phyloP scores from a whole-genome alignment of 2,888 invertebrate species.

The Ethmia dodecea region DNA sequence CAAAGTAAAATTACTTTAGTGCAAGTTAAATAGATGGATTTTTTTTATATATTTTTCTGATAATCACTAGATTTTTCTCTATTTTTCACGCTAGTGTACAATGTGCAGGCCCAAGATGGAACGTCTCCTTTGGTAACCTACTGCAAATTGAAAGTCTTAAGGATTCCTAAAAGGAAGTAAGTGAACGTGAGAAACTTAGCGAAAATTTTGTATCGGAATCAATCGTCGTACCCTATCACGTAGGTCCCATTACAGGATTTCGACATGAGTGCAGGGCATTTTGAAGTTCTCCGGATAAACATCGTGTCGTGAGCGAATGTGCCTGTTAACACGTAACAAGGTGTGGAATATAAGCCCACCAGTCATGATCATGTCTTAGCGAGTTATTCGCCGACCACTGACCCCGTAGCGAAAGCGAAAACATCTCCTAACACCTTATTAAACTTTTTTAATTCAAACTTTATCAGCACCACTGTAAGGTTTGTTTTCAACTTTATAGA shows the following conservation, averaged over 20 bases:
- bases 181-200: slow-evolving; percentile 16
- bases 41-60: no score
- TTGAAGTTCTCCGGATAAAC: slow-evolving; percentile 69
- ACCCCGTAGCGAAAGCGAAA: slow-evolving; percentile 47
- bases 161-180: no score
- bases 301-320: slow-evolving; percentile 74
- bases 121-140: no score
- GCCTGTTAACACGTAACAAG: slow-evolving; percentile 77
- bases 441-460: slow-evolving; percentile 15
- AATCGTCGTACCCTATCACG: slow-evolving; percentile 42
- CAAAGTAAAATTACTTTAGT: no score
- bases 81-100: no score
- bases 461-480: slow-evolving; percentile 14
- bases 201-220: slow-evolving; percentile 22
- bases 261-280: slow-evolving; percentile 50
- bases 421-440: slow-evolving; percentile 28
- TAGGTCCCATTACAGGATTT: slow-evolving; percentile 56
- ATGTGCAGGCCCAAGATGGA: no score
- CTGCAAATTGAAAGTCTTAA: no score
- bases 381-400: slow-evolving; percentile 74
- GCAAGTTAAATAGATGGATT: no score
- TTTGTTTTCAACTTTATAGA: slow-evolving; percentile 5
- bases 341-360: slow-evolving; percentile 74
- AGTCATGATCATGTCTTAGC: slow-evolving; percentile 76
- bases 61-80: no score